phyloP scores from a whole-genome alignment of 2,113 vertebrate genomes.

The Dendrocopos noguchii region DNA sequence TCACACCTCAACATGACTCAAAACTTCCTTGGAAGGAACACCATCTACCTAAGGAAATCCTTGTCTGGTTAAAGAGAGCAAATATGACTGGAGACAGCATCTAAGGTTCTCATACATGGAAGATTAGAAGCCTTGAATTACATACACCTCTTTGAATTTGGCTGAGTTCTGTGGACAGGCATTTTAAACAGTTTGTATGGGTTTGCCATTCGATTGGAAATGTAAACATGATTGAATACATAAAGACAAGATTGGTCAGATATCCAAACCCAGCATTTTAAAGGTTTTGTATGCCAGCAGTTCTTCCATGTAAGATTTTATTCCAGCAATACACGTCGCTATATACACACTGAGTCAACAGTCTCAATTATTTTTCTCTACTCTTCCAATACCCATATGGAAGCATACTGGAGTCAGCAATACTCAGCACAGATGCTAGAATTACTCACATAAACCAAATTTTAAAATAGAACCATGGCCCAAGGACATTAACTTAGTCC shows the following conservation, averaged over 20 bases:
- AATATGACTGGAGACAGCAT: not conserved
- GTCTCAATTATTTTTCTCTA: not conserved
- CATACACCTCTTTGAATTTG: not conserved
- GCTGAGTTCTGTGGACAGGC: not conserved
- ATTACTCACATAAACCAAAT: not conserved
- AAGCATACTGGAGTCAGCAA: not conserved
- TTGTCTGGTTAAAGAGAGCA: not conserved
- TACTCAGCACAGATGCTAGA: not conserved
- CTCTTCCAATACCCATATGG: not conserved
- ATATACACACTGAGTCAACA: not conserved
- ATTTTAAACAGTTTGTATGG: not conserved
- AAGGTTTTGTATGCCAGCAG: not conserved
- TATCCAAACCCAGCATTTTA: not conserved
- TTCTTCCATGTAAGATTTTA: not conserved
- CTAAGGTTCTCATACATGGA: not conserved
- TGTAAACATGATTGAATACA: not conserved
- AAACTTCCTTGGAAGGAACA: not conserved
- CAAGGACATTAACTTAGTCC: not conserved
- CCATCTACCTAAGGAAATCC: not conserved
- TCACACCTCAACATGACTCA: not conserved
- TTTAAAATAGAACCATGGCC: not conserved
- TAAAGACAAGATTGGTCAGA: not conserved
- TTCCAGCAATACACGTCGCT: not conserved
- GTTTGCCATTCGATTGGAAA: not conserved
- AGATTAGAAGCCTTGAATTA: not conserved